Evolutionary conservation across 2,113 vertebrate genomes (phyloP).

Genomic region (Anas platyrhynchos): DNA sequence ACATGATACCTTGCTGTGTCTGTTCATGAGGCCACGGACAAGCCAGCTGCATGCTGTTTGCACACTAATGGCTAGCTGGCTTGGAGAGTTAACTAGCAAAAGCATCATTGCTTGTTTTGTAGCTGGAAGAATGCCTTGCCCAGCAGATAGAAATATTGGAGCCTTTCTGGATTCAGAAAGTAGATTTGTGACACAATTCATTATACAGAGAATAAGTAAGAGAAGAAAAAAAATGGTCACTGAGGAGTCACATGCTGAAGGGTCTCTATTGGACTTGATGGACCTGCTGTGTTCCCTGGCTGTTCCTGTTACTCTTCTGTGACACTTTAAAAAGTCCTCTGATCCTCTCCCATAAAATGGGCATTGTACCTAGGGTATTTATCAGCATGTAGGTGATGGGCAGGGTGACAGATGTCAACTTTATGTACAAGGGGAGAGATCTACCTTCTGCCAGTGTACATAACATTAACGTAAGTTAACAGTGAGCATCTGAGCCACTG

Average conservation of each 20-base stretch:
- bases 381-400: neutral
- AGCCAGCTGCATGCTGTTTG: neutral
- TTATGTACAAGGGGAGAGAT: neutral
- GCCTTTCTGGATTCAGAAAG: neutral
- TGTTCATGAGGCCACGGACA: neutral
- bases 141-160: neutral
- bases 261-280: neutral
- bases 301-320: neutral
- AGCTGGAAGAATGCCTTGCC: neutral
- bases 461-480: neutral
- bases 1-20: accelerated
- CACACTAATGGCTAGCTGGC: neutral
- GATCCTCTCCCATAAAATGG: neutral
- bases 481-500: neutral
- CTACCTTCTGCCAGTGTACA: neutral
- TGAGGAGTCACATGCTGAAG: neutral
- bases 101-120: neutral
- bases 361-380: neutral
- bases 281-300: neutral
- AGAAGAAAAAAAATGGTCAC: neutral
- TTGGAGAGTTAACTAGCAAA: neutral
- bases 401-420: neutral
- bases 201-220: neutral
- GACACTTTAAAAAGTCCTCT: neutral
- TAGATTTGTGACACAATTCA: neutral